Evolutionary conservation across 2,113 vertebrate genomes (phyloP).

Genomic region (Lycocorax pyrrhopterus): DNA sequence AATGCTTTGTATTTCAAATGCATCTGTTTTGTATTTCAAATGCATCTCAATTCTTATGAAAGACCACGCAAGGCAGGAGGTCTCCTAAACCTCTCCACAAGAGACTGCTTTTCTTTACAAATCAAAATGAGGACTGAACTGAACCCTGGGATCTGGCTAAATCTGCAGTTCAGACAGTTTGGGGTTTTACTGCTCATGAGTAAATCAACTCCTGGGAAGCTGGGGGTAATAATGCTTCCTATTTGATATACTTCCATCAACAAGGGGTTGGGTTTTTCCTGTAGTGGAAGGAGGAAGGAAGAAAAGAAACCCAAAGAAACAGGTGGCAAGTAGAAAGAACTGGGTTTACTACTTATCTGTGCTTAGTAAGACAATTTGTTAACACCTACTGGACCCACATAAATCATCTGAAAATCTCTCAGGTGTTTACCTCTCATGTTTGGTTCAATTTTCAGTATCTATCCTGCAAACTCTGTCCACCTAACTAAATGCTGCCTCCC

Average conservation of each 20-base stretch:
- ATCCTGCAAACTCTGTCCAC: background rate
- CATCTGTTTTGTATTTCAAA: constrained; percentile 4
- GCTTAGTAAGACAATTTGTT: background rate
- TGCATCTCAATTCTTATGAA: background rate
- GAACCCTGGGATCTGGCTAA: background rate
- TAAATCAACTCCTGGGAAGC: background rate
- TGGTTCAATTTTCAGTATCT: background rate
- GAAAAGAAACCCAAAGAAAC: background rate
- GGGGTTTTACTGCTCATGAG: background rate
- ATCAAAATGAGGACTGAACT: background rate
- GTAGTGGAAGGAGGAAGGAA: background rate
- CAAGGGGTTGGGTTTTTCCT: background rate
- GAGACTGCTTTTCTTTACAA: background rate
- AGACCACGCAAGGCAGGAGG: background rate
- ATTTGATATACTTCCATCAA: background rate
- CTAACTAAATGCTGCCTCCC: background rate
- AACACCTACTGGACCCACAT: background rate
- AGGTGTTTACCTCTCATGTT: background rate
- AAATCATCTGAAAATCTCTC: background rate
- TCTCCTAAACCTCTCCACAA: background rate
- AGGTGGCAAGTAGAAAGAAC: background rate
- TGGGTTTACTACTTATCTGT: background rate
- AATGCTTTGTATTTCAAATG: constrained; percentile 4
- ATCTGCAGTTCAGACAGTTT: background rate
- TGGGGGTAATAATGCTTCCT: background rate